Conservation (phyloP, 1,140 invertebrate species). For the Drosophila kepulauana region DNA sequence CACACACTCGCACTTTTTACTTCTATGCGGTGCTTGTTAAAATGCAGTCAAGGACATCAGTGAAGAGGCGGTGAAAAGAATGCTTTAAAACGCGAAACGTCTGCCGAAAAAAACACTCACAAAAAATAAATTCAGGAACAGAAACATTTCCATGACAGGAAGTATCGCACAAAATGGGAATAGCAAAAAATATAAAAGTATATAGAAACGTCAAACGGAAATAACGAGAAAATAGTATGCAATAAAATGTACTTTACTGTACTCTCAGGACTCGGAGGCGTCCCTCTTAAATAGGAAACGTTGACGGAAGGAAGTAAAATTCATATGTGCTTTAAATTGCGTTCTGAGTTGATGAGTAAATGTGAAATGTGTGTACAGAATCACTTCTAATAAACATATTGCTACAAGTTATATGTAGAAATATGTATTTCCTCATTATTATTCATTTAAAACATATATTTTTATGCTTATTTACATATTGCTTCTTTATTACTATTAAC, state of each 20-base stretch:
- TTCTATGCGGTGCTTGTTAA: slow-evolving; percentile 39
- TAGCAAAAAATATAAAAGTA: slow-evolving; percentile 29
- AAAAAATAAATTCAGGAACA: slow-evolving; percentile 22
- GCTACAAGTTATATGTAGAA: too few species aligned
- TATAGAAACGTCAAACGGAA: slow-evolving; percentile 70
- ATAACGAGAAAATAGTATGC: slow-evolving; percentile 73
- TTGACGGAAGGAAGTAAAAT: slow-evolving; percentile 23
- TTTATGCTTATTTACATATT: too few species aligned
- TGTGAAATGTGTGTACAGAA: slow-evolving; percentile 23
- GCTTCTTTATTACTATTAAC: too few species aligned
- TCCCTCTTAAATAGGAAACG: neutral
- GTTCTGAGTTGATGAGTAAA: slow-evolving; percentile 19
- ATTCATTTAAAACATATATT: too few species aligned
- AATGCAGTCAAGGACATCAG: slow-evolving; percentile 71
- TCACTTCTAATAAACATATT: too few species aligned
- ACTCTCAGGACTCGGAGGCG: neutral
- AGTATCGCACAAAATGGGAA: slow-evolving; percentile 49
- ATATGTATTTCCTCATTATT: too few species aligned
- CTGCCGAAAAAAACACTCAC: slow-evolving; percentile 6
- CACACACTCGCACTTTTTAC: slow-evolving; percentile 2
- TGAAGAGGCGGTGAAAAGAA: slow-evolving; percentile 28
- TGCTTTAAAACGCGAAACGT: slow-evolving; percentile 57
- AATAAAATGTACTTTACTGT: slow-evolving; percentile 68
- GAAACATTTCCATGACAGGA: slow-evolving; percentile 33
- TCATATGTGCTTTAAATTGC: slow-evolving; percentile 41